Percentiles rank a stretch among this genome's conserved stretches.
phyloP scores from a whole-genome alignment of 2,113 vertebrate genomes.

The Antigone vipio region DNA sequence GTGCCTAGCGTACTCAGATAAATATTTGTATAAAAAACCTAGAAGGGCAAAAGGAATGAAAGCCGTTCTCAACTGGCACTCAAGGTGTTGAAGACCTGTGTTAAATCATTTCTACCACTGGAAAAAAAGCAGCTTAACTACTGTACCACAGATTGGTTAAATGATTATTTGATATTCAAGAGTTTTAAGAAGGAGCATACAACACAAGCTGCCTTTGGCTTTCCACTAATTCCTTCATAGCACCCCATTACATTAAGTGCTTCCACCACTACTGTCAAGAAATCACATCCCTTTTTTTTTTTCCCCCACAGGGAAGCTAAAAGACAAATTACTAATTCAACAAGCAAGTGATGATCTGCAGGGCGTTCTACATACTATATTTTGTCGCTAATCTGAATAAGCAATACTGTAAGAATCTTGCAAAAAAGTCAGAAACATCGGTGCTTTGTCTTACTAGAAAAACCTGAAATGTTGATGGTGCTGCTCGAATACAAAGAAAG shows the following conservation, averaged over 20 bases:
- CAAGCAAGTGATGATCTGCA: background rate
- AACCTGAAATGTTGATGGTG: too few species aligned
- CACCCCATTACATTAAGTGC: background rate
- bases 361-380: rapidly evolving
- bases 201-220: background rate
- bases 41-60: background rate
- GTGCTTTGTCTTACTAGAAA: too few species aligned
- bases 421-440: too few species aligned
- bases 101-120: background rate
- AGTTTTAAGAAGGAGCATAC: background rate
- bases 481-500: background rate
- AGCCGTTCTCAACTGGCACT: background rate
- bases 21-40: background rate
- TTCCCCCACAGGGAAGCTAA: background rate
- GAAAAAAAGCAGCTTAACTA: background rate
- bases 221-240: background rate
- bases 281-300: background rate
- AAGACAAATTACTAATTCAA: background rate
- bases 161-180: background rate
- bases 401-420: background rate
- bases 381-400: background rate
- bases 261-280: background rate
- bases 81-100: background rate
- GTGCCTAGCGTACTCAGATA: background rate
- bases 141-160: background rate